Base-by-base conservation (phyloP, 92 coral and sea anemone genomes). In the Isaurus tuberculatus region DNA sequence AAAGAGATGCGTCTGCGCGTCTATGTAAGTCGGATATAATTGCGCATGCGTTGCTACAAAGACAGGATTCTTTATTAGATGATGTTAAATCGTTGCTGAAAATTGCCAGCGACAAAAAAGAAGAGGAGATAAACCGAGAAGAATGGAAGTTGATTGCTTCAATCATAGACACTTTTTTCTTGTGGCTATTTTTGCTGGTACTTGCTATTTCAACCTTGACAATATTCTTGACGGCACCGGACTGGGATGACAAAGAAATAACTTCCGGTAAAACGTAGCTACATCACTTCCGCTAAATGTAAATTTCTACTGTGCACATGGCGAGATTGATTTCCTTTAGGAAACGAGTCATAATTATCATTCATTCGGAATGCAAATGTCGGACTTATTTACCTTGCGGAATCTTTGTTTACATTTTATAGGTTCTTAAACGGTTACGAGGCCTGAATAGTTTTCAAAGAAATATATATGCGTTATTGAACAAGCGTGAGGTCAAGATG, bases 101-200 rank as follows among this genome's bases (percentile, higher is more conserved):
- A 20, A 86, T 91, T 46, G 94, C 92, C n/a, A 86, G 93, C 57
- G 65, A 83, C 19, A 88, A 88, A 61, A 95, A 93, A 69, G 92
- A 91, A 22, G 97, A 91, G 32, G 95, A 93, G 28, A 89, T 94
- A 78, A 88, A 77, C 85, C 92, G 87, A 58, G 98, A 91, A 75
- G 98, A 95, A 79, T 95, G 98, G 98, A 95, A 95, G 84, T 84
- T 95, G 5, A 92, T 91, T 5, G 95, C 98, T 8, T 94, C 94
- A n/a, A 88, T 95, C 49, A 87, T 95, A 30, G 98, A 95, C 84
- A 89, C 89, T 2, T 93, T 89, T 66, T 91, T 95, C 48, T 75
- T 93, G 27, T 93, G 97, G 98, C 58, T 95, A 75, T 95, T 93
- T 73, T 81, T 95, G 77, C 72, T 85, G 17, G 89, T 84, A 53